A percentile compares a stretch with the other conserved stretches of the same genome.
Conservation (phyloP, 1,140 invertebrate genomes). For the Pachypsylla venusta region DNA sequence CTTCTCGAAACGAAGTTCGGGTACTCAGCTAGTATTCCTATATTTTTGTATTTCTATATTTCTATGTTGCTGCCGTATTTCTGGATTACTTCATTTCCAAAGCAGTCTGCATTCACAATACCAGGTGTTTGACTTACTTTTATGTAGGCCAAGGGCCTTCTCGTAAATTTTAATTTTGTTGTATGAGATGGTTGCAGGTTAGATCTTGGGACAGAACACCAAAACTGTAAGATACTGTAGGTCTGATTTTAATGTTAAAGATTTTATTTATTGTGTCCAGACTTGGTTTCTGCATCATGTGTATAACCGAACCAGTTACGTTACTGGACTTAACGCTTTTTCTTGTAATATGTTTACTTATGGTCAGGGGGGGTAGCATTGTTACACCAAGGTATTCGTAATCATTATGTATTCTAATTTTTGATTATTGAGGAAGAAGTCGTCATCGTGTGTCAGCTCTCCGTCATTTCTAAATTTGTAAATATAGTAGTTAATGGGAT, state of each 20-base stretch:
- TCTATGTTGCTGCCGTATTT: background rate
- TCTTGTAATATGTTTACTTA: background rate
- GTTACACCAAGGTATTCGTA: background rate
- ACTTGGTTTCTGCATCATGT: conserved; percentile 1
- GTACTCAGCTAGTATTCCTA: too few species aligned
- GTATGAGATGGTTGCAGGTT: background rate
- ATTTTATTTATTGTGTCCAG: background rate
- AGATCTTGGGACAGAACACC: background rate
- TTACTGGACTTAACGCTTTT: background rate
- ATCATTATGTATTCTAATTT: background rate
- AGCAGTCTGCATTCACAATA: background rate
- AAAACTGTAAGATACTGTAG: background rate
- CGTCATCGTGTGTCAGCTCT: background rate
- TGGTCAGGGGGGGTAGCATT: background rate
- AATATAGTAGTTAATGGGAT: too few species aligned
- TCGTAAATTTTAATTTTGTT: background rate
- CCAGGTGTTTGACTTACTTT: background rate
- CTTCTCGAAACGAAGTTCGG: too few species aligned
- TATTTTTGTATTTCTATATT: background rate
- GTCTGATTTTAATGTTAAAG: background rate
- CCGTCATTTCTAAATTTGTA: background rate
- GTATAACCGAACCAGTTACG: background rate
- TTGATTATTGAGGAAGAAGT: background rate
- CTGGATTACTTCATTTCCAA: background rate
- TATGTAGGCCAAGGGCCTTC: background rate